phyloP scores from a whole-genome alignment of 2,888 invertebrate species.

The Limnephilus lunatus region DNA sequence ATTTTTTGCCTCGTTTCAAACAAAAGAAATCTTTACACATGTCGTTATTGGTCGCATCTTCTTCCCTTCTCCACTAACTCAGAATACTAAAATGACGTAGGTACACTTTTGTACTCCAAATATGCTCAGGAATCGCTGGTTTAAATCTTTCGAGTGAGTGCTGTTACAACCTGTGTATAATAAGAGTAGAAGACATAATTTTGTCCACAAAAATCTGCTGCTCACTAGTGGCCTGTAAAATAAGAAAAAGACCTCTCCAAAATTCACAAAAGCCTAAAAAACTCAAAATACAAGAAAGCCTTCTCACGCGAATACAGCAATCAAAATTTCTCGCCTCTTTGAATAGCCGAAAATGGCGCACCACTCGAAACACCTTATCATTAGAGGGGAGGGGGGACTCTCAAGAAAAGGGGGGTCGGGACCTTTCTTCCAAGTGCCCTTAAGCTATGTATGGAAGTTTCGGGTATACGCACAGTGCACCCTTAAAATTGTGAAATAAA shows the following conservation, averaged over 20 bases:
- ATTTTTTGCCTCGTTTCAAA: no score
- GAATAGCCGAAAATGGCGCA: slow-evolving; percentile 47
- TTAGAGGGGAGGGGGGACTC: slow-evolving; percentile 30
- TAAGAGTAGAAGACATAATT: background rate
- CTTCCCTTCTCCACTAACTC: no score
- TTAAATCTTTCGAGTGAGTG: no score
- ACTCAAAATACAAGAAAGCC: slow-evolving; percentile 1
- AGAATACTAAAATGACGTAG: no score
- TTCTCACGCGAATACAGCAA: slow-evolving; percentile 23
- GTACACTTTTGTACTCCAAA: no score
- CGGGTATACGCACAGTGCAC: background rate
- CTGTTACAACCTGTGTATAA: no score
- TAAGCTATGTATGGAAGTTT: background rate
- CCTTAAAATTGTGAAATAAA: background rate
- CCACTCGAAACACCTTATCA: slow-evolving; percentile 57
- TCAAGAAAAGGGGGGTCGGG: background rate
- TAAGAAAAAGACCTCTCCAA: background rate
- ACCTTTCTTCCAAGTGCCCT: slow-evolving; percentile 14
- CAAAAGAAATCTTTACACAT: no score
- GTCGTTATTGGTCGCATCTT: no score
- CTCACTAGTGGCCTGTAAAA: background rate
- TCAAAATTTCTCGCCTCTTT: slow-evolving; percentile 46
- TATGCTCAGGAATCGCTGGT: no score
- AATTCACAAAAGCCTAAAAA: background rate
- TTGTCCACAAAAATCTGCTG: background rate